Conservation (phyloP, 2,113 vertebrate genomes). For the Megaceryle torquata region DNA sequence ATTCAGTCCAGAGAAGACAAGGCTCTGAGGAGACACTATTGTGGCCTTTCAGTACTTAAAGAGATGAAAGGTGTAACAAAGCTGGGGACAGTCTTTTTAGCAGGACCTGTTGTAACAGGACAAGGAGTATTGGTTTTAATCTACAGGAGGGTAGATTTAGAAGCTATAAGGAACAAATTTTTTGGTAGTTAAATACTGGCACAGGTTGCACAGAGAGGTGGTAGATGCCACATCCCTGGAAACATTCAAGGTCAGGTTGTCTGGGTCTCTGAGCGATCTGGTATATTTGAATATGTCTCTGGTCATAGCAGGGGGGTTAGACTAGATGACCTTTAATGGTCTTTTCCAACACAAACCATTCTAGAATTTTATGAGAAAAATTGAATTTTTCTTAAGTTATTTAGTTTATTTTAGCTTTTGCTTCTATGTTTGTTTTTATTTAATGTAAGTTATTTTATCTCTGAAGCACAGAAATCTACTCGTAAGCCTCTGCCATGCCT, state of each 20-base stretch:
- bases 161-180: background rate
- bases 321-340: background rate
- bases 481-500: background rate
- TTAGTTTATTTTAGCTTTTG: background rate
- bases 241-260: background rate
- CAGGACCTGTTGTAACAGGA: background rate
- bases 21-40: background rate
- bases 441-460: conserved; percentile 26
- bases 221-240: background rate
- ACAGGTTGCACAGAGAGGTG: background rate
- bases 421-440: background rate
- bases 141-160: background rate
- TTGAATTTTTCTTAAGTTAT: background rate
- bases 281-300: too few relatives aligned
- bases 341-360: background rate
- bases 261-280: background rate
- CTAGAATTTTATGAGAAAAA: background rate
- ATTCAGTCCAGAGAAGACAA: background rate
- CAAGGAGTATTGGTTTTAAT: background rate
- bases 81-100: background rate
- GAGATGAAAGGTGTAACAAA: background rate
- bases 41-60: background rate
- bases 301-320: background rate
- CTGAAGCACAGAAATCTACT: background rate
- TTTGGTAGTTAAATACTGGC: background rate